Evolutionary conservation across 2,888 invertebrate species (phyloP).

Genomic region (Bhutanitis thaidina): DNA sequence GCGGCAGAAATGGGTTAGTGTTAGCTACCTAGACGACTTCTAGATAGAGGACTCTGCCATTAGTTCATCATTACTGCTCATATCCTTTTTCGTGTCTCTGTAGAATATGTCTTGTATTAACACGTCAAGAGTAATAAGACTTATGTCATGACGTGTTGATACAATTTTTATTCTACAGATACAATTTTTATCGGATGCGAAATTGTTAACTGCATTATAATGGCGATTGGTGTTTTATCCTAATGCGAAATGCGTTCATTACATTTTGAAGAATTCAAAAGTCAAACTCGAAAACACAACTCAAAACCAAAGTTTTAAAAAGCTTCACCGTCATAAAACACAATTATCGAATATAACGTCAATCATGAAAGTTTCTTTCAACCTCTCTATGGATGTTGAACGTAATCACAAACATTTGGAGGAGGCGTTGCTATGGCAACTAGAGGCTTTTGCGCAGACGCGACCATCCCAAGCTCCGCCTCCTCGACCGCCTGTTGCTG

Average conservation of each 20-base stretch:
- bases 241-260: neutral
- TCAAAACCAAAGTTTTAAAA: conserved; percentile 18
- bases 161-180: too few relatives aligned
- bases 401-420: conserved; percentile 66
- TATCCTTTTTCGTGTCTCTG: too few relatives aligned
- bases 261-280: neutral
- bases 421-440: conserved; percentile 75
- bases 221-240: too few relatives aligned
- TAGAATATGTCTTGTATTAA: too few relatives aligned
- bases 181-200: too few relatives aligned
- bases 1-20: too few relatives aligned
- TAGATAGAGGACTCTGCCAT: too few relatives aligned
- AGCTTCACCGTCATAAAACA: conserved; percentile 31
- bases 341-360: conserved; percentile 52
- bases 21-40: too few relatives aligned
- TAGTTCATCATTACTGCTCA: too few relatives aligned
- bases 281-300: neutral
- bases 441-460: conserved; percentile 57
- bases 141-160: too few relatives aligned
- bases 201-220: too few relatives aligned
- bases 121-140: too few relatives aligned
- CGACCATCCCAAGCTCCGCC: conserved; percentile 55
- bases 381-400: conserved; percentile 39
- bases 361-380: conserved; percentile 56
- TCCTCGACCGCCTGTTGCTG: conserved; percentile 71